A percentile compares a stretch with the other conserved stretches of the same genome.
Evolutionary conservation across 2,113 vertebrate species (phyloP).

Genomic region (Amblyopsis rosae): DNA sequence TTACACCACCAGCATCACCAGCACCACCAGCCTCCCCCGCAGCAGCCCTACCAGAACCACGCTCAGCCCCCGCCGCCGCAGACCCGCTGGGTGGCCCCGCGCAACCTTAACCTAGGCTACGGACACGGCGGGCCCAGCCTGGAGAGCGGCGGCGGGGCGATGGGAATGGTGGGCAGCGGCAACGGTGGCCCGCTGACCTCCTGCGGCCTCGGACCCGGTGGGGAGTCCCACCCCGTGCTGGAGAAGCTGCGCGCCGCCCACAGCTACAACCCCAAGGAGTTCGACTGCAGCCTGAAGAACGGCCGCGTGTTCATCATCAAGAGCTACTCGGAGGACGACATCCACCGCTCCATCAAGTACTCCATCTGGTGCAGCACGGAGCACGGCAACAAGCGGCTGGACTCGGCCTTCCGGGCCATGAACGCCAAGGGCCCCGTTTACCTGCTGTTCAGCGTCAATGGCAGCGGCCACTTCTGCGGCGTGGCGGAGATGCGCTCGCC

Average conservation of each 20-base stretch:
- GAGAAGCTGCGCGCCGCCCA: conserved; percentile 94
- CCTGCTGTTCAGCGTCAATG: conserved; percentile 96
- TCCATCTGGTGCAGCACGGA: conserved; percentile 99
- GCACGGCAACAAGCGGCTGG: conserved; percentile 95
- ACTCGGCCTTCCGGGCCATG: conserved; percentile 92
- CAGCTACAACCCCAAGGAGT: conserved; percentile 97
- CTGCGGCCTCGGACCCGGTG: conserved; percentile 66
- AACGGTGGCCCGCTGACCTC: conserved; percentile 64
- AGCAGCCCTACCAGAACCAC: conserved; percentile 85
- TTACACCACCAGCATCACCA: conserved; percentile 78
- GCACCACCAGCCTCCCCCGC: conserved; percentile 76
- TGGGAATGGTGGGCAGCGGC: conserved; percentile 75
- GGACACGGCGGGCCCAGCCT: conserved; percentile 77
- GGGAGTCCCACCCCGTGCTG: conserved; percentile 90
- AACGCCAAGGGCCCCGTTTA: conserved; percentile 90
- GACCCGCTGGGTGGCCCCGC: conserved; percentile 90
- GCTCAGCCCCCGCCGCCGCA: conserved; percentile 82
- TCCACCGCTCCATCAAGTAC: conserved; percentile 99
- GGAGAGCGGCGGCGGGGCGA: conserved; percentile 68
- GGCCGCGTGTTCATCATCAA: conserved; percentile 98
- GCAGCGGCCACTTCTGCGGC: conserved; percentile 97
- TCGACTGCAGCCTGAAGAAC: conserved; percentile 95
- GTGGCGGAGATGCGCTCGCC: conserved; percentile 98
- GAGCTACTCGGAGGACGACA: conserved; percentile 98
- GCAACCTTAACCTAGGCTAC: conserved; percentile 85